A percentile compares a stretch with the other conserved stretches of the same genome.
Conservation (phyloP, 2,888 invertebrate genomes). For the Caenorhabditis angaria region DNA sequence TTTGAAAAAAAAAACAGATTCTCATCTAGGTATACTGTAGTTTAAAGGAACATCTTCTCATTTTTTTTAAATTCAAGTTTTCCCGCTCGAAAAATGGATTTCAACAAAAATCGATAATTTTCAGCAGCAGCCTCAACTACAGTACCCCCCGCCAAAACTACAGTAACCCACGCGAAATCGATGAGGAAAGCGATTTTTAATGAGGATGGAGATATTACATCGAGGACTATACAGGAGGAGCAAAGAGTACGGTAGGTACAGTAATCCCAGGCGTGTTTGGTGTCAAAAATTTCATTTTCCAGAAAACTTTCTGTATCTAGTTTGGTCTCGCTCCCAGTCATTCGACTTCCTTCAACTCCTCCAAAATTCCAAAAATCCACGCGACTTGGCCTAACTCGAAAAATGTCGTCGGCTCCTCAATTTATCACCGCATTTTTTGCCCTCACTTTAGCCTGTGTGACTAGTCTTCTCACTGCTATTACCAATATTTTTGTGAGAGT, state of each 20-base stretch:
- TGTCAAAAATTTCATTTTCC: background rate
- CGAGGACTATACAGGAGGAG: background rate
- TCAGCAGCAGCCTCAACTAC: background rate
- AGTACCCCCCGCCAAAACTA: background rate
- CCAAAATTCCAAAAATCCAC: background rate
- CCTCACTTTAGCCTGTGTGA: slow-evolving; percentile 17
- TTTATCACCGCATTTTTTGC: slow-evolving; percentile 26
- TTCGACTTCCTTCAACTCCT: slow-evolving; percentile 7
- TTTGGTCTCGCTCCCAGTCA: slow-evolving; percentile 11
- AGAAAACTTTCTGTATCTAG: background rate
- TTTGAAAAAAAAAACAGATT: background rate
- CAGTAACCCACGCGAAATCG: background rate
- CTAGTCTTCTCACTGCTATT: slow-evolving; percentile 24
- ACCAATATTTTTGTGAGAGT: slow-evolving; percentile 18
- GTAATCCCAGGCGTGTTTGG: background rate
- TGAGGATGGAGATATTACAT: slow-evolving; percentile 11
- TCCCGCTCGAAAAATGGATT: no score
- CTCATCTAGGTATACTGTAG: background rate
- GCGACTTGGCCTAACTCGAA: slow-evolving; percentile 13
- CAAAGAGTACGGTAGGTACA: background rate
- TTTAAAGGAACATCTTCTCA: background rate
- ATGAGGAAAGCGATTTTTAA: slow-evolving; percentile 1
- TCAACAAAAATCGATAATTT: background rate
- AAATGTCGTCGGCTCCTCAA: slow-evolving; percentile 29
- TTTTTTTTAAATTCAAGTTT: background rate